Base-by-base conservation (phyloP, 2,888 invertebrate species). In the Xestia xanthographa region DNA sequence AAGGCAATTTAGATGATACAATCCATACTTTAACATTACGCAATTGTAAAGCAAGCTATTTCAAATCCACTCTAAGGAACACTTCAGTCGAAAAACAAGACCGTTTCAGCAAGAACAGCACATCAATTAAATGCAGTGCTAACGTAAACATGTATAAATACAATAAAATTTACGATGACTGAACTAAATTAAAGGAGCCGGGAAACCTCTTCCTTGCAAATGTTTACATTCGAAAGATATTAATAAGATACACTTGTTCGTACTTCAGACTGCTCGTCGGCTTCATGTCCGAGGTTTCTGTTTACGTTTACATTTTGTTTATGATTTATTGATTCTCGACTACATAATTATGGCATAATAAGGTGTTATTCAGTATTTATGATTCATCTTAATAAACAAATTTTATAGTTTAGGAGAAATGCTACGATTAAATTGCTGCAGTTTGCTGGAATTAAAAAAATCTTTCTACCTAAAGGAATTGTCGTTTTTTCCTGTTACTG, bases 231-330 rank as follows among this genome's bases (percentile, higher is more conserved):
- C 71, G 45, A 72, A 75, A 85, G 77, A 84, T 84, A 86, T 84
- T 87, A 88, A 85, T 84, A 88, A 87, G 79, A 86, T 88, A 88
- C 86, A 88, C 88, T 89, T 90, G 89, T 90, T 87, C 88, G 87
- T 88, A 88, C 90, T 90, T 82, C 84, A 88, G 88, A 90, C 86
- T 83, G 79, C 86, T 77, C 76, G 87, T 86, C 88, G 81, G 71
- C 86, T 68, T 75, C 41, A n/a, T 12, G 0, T 60, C 73, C 11
- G 53, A 71, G 29, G 72, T 80, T 84, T 74, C 69, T 89, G 86
- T 89, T 91, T 89, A 88, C 82, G 80, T 86, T 82, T 89, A 88
- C 81, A 80, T 86, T 82, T 84, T 43, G 26, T 50, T 58, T 77
- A 75, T 80, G 90, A 91, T 92, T 91, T 91, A 91, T 88, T 69